Evolutionary conservation across 2,113 vertebrate genomes (phyloP).

Genomic region (Rhabdomys dilectus): DNA sequence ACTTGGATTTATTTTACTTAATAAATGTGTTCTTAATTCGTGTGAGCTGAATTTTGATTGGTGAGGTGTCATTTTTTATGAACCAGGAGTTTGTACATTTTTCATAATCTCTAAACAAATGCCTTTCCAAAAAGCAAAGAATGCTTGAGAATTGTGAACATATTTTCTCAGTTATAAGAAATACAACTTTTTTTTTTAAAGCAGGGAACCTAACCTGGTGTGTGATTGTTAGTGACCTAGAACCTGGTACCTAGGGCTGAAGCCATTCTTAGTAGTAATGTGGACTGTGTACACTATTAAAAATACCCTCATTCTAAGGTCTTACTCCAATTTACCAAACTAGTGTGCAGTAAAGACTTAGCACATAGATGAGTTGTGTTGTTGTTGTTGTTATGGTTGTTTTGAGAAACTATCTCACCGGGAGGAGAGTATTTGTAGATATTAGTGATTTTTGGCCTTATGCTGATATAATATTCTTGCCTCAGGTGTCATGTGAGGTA

Average conservation of each 20-base stretch:
- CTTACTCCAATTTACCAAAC: background rate
- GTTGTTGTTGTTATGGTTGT: background rate
- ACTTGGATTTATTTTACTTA: slow-evolving; percentile 65
- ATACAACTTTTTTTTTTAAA: background rate
- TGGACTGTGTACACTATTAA: background rate
- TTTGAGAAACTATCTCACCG: background rate
- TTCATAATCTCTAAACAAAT: background rate
- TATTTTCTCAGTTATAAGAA: background rate
- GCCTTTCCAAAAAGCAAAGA: slow-evolving; percentile 61
- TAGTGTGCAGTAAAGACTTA: background rate
- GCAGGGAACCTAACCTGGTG: background rate
- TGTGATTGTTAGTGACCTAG: background rate
- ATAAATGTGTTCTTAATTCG: slow-evolving; percentile 47
- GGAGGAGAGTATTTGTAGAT: background rate
- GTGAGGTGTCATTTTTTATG: slow-evolving; percentile 32
- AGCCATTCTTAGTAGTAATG: background rate
- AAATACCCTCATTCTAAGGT: background rate
- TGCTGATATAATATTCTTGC: too few relatives aligned
- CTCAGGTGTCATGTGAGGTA: background rate
- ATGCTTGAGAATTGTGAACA: slow-evolving; percentile 37
- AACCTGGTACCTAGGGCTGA: background rate
- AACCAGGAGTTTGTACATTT: background rate
- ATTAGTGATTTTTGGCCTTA: background rate
- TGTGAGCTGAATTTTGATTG: slow-evolving; percentile 33
- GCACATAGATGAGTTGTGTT: background rate